A percentile compares a stretch with the other conserved stretches of the same genome.
These are phyloP conservation scores for Andrena hattorfiana DNA, from an alignment of 2,888 invertebrate genomes.

Conservation along the genomic window DNA sequence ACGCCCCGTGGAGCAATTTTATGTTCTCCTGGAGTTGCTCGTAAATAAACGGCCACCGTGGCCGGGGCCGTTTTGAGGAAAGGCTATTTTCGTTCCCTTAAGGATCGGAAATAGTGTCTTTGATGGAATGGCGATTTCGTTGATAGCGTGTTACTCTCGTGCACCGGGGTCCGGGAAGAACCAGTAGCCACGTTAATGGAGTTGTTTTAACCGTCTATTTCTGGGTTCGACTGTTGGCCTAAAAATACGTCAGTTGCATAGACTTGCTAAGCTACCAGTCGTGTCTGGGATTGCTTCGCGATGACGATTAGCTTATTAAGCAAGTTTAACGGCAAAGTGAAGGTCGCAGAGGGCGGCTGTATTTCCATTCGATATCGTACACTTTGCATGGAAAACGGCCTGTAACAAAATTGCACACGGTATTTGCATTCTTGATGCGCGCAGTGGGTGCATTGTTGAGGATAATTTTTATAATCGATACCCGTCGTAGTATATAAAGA, in stretches of 20 bases:
- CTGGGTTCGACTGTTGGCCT: conserved; percentile 53
- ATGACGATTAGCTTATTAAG: conserved; percentile 1
- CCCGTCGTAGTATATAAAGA: conserved; percentile 23
- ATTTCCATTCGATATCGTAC: too few species aligned
- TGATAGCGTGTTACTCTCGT: conserved; percentile 16
- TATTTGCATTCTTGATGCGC: not conserved
- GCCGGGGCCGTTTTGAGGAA: conserved; percentile 19
- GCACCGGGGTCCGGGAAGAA: conserved; percentile 49
- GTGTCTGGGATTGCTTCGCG: not conserved
- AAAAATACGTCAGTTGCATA: conserved; percentile 62
- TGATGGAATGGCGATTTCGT: not conserved
- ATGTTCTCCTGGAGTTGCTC: conserved; percentile 14
- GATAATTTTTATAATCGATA: conserved; percentile 45
- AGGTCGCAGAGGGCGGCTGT: not conserved
- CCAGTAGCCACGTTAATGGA: conserved; percentile 64
- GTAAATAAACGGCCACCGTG: conserved; percentile 38
- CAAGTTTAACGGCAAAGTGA: not conserved
- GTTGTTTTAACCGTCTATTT: conserved; percentile 71
- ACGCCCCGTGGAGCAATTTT: conserved; percentile 23
- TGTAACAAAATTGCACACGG: not conserved
- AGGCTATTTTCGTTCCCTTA: conserved; percentile 29
- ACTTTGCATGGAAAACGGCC: not conserved
- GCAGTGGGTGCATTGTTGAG: conserved; percentile 16
- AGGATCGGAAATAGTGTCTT: conserved; percentile 14
- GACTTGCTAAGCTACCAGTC: conserved; percentile 9